Evolutionary conservation across 2,797 vertebrate species (phyloP).

Genomic region (Novumbra hubbsi): DNA sequence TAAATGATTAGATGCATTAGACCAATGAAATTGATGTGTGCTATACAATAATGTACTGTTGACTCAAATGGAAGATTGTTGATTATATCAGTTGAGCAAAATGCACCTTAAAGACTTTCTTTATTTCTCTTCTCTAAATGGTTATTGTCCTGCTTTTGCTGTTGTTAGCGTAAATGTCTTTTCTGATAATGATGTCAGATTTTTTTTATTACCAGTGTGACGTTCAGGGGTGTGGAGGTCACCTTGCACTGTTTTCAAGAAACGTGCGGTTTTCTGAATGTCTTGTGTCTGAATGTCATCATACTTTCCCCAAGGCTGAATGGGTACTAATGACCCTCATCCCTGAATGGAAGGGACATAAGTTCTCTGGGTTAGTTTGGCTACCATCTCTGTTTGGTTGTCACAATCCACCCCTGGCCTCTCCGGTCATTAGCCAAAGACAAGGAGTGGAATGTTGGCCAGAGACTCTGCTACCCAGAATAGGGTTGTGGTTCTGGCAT

Average conservation of each 20-base stretch:
- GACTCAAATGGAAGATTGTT: conserved; percentile 35
- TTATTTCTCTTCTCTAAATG: conserved; percentile 51
- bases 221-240: conserved; percentile 13
- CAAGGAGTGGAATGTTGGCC: too few relatives aligned
- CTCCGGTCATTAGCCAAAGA: too few relatives aligned
- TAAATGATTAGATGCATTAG: not conserved
- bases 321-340: conserved; percentile 32
- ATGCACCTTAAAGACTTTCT: conserved; percentile 51
- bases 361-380: conserved; percentile 3
- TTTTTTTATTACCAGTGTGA: not conserved
- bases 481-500: conserved; percentile 15
- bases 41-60: conserved; percentile 66
- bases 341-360: conserved; percentile 1
- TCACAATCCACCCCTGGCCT: too few relatives aligned
- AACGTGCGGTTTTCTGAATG: conserved; percentile 18
- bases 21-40: conserved; percentile 34
- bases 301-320: conserved; percentile 44
- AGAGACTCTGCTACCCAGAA: too few relatives aligned
- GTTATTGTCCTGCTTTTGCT: conserved; percentile 21
- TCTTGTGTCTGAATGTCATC: conserved; percentile 29
- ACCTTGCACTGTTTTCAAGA: not conserved
- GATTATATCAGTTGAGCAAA: conserved; percentile 37
- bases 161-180: conserved; percentile 23
- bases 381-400: too few relatives aligned
- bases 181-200: not conserved